Evolutionary conservation across 2,888 invertebrate genomes (phyloP), one percentile per base, ranked within the genome.

Genomic region (Xanthia togata): DNA sequence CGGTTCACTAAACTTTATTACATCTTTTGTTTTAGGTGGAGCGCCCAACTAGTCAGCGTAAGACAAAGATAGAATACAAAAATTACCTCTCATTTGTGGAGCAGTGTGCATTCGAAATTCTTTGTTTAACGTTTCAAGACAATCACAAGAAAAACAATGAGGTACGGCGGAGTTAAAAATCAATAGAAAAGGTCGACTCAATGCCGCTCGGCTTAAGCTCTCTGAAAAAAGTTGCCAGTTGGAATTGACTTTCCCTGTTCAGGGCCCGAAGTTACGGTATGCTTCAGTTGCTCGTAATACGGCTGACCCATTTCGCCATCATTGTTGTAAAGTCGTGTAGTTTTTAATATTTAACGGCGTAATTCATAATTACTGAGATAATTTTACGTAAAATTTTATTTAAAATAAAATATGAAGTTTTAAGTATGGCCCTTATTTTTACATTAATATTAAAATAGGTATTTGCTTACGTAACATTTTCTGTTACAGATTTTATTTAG

Each of bases 171-270:
- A 85, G 89, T 88, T 87, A 89, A 90, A 90, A 92, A 92, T 92
- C 90, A 89, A 93, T 91, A 89, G 82, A 84, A 89, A 90, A 89
- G 90, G 89, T 90, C 89, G 88, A 87, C 86, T 87, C 88, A 87
- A 89, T 89, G 89, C 89, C 89, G 90, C 87, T 88, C 74, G 80
- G 84, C 79, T 88, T 82, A 84, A 87, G 90, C 89, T 89, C 89
- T 91, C 91, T 91, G 90, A 89, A 93, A 94, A 94, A 95, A 93
- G 92, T 95, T 94, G 86, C 86, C 91, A 90, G 92, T 92, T 92
- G 86, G 92, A 93, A 95, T 95, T 94, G 95, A 95, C 94, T 95
- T 95, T 95, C 93, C 91, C 91, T 94, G 95, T 95, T 95, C 92
- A 88, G 83, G 88, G 86, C 85, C 80, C 84, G 86, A 92, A 93